phyloP scores from a whole-genome alignment of 2,113 vertebrate genomes.

The Pseudolaguvia tuberculata region DNA sequence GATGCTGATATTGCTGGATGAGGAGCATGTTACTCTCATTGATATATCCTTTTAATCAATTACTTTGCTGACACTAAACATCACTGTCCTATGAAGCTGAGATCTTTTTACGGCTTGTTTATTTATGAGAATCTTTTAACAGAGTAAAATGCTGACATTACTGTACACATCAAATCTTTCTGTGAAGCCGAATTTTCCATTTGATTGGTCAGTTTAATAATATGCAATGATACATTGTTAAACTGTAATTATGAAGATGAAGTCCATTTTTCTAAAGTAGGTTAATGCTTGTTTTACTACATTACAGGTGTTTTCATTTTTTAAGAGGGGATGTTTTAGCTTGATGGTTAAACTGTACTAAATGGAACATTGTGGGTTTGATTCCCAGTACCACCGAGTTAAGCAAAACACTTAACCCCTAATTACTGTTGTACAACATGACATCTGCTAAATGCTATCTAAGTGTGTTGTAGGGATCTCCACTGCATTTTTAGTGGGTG shows the following conservation, averaged over 20 bases:
- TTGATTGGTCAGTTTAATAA: neutral
- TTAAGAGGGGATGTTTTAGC: no score
- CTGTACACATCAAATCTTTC: neutral
- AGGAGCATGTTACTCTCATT: neutral
- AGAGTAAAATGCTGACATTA: neutral
- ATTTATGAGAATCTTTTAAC: neutral
- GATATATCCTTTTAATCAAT: neutral
- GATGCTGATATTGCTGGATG: constrained; percentile 6
- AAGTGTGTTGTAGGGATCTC: neutral
- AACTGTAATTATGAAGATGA: neutral
- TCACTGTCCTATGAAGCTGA: neutral
- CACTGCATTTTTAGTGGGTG: neutral
- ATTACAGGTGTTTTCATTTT: neutral
- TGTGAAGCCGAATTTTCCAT: neutral
- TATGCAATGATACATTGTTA: neutral
- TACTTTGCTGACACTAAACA: neutral
- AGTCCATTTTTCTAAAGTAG: neutral
- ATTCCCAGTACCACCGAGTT: no score
- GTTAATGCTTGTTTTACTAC: neutral
- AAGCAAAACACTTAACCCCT: no score
- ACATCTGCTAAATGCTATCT: no score
- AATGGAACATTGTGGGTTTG: no score
- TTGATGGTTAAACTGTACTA: no score
- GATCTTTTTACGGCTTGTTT: neutral
- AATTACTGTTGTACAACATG: no score